These are phyloP conservation scores for Pseudopipra pipra DNA, from an alignment of 2,113 vertebrate species.

Conservation along the genomic window DNA sequence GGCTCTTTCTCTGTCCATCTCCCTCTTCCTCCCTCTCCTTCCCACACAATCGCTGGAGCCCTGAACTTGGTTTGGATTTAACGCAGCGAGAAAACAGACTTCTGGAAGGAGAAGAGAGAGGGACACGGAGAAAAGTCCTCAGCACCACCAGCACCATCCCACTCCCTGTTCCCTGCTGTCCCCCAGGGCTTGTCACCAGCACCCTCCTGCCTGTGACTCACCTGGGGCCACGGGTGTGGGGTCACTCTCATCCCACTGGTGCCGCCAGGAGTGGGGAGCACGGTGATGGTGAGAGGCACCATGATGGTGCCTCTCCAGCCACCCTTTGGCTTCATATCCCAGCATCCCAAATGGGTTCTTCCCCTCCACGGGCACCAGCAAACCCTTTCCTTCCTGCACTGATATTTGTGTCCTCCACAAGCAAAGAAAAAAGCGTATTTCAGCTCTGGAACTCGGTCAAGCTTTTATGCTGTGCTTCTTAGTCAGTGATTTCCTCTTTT, in stretches of 20 bases:
- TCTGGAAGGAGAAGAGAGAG: neutral
- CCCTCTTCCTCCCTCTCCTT: neutral
- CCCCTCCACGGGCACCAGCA: accelerated
- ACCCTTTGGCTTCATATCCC: neutral
- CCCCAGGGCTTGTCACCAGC: neutral
- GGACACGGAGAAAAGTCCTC: neutral
- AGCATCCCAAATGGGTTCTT: neutral
- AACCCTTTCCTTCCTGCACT: neutral
- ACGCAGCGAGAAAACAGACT: accelerated
- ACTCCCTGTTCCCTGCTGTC: accelerated
- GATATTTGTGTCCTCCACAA: accelerated
- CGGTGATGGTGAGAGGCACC: accelerated
- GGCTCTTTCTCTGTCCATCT: neutral
- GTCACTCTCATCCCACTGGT: accelerated
- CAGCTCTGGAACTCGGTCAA: accelerated
- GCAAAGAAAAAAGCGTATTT: neutral
- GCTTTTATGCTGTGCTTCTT: accelerated
- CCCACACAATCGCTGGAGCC: accelerated
- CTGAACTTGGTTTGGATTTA: neutral
- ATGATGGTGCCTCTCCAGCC: accelerated
- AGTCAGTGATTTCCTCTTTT: neutral
- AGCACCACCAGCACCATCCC: accelerated
- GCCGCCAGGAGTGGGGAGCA: neutral
- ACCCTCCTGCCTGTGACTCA: neutral
- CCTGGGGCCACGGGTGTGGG: neutral